phyloP scores from a whole-genome alignment of 2,797 vertebrate genomes.

The Taenioides sp. region DNA sequence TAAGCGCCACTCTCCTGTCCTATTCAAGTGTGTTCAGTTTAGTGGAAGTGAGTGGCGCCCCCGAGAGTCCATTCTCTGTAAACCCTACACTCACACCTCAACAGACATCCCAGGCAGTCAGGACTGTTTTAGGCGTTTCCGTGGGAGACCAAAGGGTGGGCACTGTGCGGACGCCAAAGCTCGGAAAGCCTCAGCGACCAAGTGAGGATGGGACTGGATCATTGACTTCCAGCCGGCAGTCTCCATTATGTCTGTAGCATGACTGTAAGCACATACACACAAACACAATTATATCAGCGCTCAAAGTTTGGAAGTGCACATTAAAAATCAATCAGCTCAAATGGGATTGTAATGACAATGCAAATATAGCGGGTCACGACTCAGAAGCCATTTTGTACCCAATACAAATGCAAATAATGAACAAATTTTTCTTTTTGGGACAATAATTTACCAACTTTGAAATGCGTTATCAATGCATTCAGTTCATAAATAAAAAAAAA shows the following conservation, averaged over 20 bases:
- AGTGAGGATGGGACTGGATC: slow-evolving; percentile 99
- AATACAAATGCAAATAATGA: slow-evolving; percentile 24
- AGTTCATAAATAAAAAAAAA: too few species aligned
- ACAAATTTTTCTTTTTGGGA: too few species aligned
- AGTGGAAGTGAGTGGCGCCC: slow-evolving; percentile 75
- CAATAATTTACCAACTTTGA: too few species aligned
- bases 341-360: slow-evolving; percentile 63
- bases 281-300: slow-evolving; percentile 57
- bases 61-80: slow-evolving; percentile 77
- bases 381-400: slow-evolving; percentile 34
- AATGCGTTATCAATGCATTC: too few species aligned
- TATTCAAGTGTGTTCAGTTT: slow-evolving; percentile 73
- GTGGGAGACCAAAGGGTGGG: slow-evolving; percentile 93
- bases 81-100: slow-evolving; percentile 66
- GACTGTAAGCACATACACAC: slow-evolving; percentile 80
- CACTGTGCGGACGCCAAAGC: slow-evolving; percentile 95
- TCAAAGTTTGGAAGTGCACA: slow-evolving; percentile 60
- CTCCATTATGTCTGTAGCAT: slow-evolving; percentile 98
- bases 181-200: slow-evolving; percentile 98
- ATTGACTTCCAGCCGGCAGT: slow-evolving; percentile 99
- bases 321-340: slow-evolving; percentile 77
- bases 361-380: slow-evolving; percentile 50
- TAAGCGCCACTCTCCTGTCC: slow-evolving; percentile 61
- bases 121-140: slow-evolving; percentile 97
- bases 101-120: slow-evolving; percentile 82